phyloP scores from a whole-genome alignment of 2,888 invertebrate genomes.

The Hemistola chrysoprasaria region DNA sequence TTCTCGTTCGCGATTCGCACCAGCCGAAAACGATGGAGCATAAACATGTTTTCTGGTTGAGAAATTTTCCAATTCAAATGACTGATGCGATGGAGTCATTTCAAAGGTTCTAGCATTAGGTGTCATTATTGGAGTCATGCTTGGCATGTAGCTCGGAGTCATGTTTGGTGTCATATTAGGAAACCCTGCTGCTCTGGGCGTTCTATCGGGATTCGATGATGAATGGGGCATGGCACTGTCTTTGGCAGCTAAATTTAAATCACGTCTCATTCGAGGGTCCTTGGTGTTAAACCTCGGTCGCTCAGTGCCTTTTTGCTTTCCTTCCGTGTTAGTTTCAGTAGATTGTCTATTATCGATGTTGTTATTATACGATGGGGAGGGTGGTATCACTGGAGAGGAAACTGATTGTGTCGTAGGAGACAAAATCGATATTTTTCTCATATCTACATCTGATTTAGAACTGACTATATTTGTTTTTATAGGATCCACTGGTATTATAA shows the following conservation, averaged over 20 bases:
- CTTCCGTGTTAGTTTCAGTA: constrained; percentile 27
- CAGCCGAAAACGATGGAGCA: constrained; percentile 47
- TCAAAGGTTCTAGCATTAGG: constrained; percentile 50
- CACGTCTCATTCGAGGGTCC: constrained; percentile 60
- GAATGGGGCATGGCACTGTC: constrained; percentile 38
- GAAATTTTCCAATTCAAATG: constrained; percentile 51
- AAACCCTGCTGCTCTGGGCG: constrained; percentile 28
- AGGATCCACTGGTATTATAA: constrained; percentile 70
- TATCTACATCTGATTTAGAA: constrained; percentile 58
- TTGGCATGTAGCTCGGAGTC: constrained; percentile 33
- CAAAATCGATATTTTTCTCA: constrained; percentile 49
- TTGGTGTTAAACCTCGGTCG: constrained; percentile 24
- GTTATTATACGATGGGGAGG: constrained; percentile 3
- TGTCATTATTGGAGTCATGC: constrained; percentile 33
- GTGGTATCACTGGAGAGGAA: neutral
- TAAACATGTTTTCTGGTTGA: constrained; percentile 57
- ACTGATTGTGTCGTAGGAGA: constrained; percentile 26
- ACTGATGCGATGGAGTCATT: constrained; percentile 46
- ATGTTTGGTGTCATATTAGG: constrained; percentile 34
- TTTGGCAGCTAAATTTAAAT: constrained; percentile 32
- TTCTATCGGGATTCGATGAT: constrained; percentile 35
- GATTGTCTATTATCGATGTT: constrained; percentile 1
- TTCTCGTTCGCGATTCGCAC: constrained; percentile 43
- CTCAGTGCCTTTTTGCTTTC: constrained; percentile 23
- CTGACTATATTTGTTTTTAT: constrained; percentile 39